Base-by-base conservation (phyloP, 2,888 invertebrate genomes). In the Mythimna lalbum region DNA sequence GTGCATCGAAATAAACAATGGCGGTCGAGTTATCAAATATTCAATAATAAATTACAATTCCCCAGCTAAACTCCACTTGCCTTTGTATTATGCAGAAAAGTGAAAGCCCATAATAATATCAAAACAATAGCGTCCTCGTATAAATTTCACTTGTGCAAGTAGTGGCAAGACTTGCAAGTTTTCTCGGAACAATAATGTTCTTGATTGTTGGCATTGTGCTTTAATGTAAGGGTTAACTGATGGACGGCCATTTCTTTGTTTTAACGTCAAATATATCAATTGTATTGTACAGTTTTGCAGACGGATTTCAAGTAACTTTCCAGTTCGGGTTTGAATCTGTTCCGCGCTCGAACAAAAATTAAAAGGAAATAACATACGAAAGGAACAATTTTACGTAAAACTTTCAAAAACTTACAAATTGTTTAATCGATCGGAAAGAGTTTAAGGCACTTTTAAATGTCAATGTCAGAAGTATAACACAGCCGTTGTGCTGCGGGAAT, bases 81-180 rank as follows among this genome's bases (percentile, higher is more conserved):
- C 69, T 78, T 80, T 78, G 76, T 78, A 75, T 76, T 78, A 78
- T 81, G 79, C 77, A 75, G 78, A 68, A 86, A 85, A 88, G 88
- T 85, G 89, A 89, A 89, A 89, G 88, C 69, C 66, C 73, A 80
- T 81, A 79, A 80, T 86, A 80, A 81, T 83, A 86, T 86, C 87
- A 86, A 88, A 86, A 90, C 90, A 90, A 90, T 90, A 80, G 86
- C 64, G 78, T 76, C 79, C 80, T 72, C 66, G 69, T 86, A 85
- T 81, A 85, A 83, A 86, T 88, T 85, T 83, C 87, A 82, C 85
- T 85, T 76, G 78, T 55, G 21, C 47, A 19, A 49, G 43, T 43
- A 73, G 47, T 33, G 19, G 31, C 64, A 63, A 63, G 55, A 80
- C 81, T 84, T 74, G 76, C 73, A 81, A 77, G 81, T 83, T 85